Evolutionary conservation across 2,797 vertebrate genomes (phyloP).

Genomic region (Hypotaenidia okinawae): DNA sequence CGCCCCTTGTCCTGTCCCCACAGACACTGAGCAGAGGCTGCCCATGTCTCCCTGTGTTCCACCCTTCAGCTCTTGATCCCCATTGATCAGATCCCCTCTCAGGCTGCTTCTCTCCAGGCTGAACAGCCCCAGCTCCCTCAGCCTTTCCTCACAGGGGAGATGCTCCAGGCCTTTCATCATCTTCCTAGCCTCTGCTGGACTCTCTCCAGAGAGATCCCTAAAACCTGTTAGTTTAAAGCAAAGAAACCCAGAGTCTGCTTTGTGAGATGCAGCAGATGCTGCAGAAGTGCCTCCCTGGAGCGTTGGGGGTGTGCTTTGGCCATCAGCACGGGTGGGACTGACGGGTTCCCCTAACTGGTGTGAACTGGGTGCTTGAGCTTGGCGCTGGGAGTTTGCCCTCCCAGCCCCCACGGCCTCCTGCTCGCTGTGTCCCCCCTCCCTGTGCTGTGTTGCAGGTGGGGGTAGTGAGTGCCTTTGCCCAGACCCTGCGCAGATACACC

Average conservation of each 20-base stretch:
- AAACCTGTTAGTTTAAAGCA: neutral
- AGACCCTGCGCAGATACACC: constrained; percentile 94
- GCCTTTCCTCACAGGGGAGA: no score
- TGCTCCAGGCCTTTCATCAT: no score
- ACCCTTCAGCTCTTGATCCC: no score
- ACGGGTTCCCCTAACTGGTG: neutral
- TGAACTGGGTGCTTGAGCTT: neutral
- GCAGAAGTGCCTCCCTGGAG: neutral
- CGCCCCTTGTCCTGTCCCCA: no score
- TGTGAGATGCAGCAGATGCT: neutral
- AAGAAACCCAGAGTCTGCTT: neutral
- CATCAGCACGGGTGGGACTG: no score
- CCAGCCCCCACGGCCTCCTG: neutral
- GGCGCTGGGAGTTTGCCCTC: neutral
- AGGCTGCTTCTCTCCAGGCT: no score
- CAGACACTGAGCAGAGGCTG: no score
- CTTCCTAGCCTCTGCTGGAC: no score
- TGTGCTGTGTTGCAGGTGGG: constrained; percentile 82
- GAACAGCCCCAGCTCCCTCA: no score
- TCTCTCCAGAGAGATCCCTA: neutral
- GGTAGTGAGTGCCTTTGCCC: constrained; percentile 94
- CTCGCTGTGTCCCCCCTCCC: neutral
- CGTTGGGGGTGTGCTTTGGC: fast-evolving
- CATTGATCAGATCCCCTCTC: no score
- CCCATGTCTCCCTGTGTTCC: no score